phyloP scores from a whole-genome alignment of 2,888 invertebrate species.

The Himalopsyche kuldschensis region DNA sequence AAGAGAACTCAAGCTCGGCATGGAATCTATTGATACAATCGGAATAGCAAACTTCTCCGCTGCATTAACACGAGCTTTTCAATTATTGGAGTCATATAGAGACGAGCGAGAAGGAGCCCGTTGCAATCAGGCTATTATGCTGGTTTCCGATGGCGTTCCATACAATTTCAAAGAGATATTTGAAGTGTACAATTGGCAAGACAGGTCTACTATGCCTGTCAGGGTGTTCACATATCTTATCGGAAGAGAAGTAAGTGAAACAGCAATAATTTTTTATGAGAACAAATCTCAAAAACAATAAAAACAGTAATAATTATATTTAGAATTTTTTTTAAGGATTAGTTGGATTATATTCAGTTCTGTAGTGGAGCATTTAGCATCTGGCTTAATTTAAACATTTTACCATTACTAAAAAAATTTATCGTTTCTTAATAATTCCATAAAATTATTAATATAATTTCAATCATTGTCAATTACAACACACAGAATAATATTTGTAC shows the following conservation, averaged over 20 bases:
- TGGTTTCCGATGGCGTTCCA: constrained; percentile 98
- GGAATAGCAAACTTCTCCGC: constrained; percentile 93
- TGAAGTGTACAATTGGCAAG: constrained; percentile 83
- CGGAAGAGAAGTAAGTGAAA: constrained; percentile 77
- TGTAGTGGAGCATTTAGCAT: too few species aligned
- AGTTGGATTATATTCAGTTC: too few species aligned
- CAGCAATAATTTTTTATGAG: too few species aligned
- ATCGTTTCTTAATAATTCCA: too few species aligned
- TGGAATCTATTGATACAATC: constrained; percentile 77
- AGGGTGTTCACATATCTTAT: constrained; percentile 98
- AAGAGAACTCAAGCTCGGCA: constrained; percentile 77
- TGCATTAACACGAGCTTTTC: constrained; percentile 87
- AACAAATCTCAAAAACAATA: too few species aligned
- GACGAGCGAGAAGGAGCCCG: constrained; percentile 66
- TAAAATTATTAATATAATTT: too few species aligned
- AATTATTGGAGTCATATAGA: constrained; percentile 72
- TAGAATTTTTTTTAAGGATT: too few species aligned
- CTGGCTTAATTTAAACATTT: too few species aligned
- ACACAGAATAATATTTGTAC: too few species aligned
- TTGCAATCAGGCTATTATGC: constrained; percentile 89
- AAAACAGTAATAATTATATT: too few species aligned
- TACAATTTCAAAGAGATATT: constrained; percentile 93
- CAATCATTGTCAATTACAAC: too few species aligned
- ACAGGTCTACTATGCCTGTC: constrained; percentile 76
- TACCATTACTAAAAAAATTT: too few species aligned